Base-by-base conservation (phyloP, 2,797 vertebrate genomes). In the Sitta carolinensis region DNA sequence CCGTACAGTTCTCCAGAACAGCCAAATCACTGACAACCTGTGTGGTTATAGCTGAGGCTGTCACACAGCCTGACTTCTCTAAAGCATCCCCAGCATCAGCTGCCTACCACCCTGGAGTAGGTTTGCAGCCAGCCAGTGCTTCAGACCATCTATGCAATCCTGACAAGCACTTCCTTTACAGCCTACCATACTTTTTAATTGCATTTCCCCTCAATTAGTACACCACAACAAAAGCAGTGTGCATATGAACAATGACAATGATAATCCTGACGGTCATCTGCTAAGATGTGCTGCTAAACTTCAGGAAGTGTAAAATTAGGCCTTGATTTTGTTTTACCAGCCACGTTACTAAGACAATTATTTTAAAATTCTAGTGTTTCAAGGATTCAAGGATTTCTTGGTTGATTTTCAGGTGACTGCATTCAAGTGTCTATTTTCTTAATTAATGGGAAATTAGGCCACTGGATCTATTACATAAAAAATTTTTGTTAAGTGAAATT, bases 401-500 rank as follows among this genome's bases (percentile, higher is more conserved):
- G 48, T n/a, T 84, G 85, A 43, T 84, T 96, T 94, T 87, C 92
- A 95, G 55, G 90, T 70, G 88, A 58, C 45, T 83, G 80, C 23
- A 84, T 93, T 74, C 80, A 82, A 96, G 59, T 45, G 80, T 66
- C 88, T 87, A 83, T 89, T 84, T 87, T 84, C 68, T 89, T 94
- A 97, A 76, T 79, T 80, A 93, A 95, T n/a, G 36, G 38, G 75
- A 94, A 96, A 97, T 73, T 89, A 91, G 90, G 92, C 76, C 82
- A 90, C 90, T 88, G 36, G 87, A 94, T 76, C 84, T 79, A 85
- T 85, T 96, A 96, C 48, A 92, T 94, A 80, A 95, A 87, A 84
- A 76, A 25, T 16, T 62, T 63, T 69, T 73, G 52, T 85, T 90
- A 90, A 94, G 90, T 88, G 78, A 93, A 75, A 96, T 94, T 81